Percentiles rank a stretch among this genome's conserved stretches.
Evolutionary conservation across 2,113 vertebrate species (phyloP).

Genomic region (Cairina moschata): DNA sequence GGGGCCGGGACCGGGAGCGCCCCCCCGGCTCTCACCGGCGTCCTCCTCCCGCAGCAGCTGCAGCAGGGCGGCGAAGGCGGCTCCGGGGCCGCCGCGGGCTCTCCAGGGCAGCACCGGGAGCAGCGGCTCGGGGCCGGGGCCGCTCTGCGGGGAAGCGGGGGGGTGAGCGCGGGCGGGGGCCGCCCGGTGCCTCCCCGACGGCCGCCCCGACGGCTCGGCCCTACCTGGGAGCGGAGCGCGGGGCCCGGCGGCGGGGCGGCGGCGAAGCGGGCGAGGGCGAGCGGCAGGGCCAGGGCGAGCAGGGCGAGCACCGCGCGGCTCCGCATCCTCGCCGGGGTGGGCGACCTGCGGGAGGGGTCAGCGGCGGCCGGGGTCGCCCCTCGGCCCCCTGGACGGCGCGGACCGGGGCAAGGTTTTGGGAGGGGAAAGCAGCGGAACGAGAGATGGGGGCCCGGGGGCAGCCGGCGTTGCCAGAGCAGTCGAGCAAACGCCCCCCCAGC

Average conservation of each 20-base stretch:
- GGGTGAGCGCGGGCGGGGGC: not conserved
- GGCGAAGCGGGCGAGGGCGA: not conserved
- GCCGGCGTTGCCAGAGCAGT: not conserved
- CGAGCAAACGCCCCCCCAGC: not conserved
- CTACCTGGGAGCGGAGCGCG: not conserved
- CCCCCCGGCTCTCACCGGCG: not conserved
- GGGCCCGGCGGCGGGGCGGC: not conserved
- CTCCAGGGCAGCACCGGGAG: not conserved
- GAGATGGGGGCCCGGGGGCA: not conserved
- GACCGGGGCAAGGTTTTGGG: too few relatives aligned
- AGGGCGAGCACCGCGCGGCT: not conserved
- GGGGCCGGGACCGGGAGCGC: too few relatives aligned
- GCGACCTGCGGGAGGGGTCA: not conserved
- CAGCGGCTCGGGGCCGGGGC: not conserved
- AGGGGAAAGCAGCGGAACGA: too few relatives aligned
- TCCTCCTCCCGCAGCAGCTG: constrained; percentile 4
- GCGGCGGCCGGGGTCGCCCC: too few relatives aligned
- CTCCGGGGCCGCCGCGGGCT: not conserved
- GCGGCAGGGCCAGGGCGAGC: not conserved
- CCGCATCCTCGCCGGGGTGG: not conserved
- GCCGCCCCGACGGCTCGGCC: not conserved
- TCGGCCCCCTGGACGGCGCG: too few relatives aligned
- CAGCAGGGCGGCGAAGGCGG: not conserved
- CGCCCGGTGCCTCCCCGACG: not conserved
- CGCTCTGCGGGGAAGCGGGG: not conserved